Evolutionary conservation across 1,140 invertebrate species (phyloP), one percentile per base, ranked within the genome.

Genomic region (Drosophila tropicalis): DNA sequence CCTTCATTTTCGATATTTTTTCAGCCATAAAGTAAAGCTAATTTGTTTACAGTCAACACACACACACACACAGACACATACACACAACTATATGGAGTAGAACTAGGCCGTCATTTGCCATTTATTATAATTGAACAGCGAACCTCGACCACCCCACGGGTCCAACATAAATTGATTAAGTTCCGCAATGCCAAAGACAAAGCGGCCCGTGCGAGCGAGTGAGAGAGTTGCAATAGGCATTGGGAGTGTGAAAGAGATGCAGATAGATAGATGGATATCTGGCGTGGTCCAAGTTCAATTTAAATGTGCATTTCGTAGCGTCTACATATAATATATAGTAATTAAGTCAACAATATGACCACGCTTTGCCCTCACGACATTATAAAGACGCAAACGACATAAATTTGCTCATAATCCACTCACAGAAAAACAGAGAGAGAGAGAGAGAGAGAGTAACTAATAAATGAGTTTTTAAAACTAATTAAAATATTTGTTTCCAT

Each of bases 111-210:
- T n/a, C 64, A 62, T 51, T 29, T 70, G 75, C 64, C 70, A 82
- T 86, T 86, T 79, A 73, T 76, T 79, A 76, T 86, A 82, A 87
- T 86, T 74, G 69, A 69, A 73, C 68, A 36, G 40, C 74, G 47
- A 32, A 25, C 19, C 44, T 32, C 51, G 25, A 36, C 9, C 40
- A 64, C 63, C 58, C 76, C 41, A 67, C 81, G 47, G 55, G 22
- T 19, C 17, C 58, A 29, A 41, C 82, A 85, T 86, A 82, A 86
- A 81, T 81, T 86, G 79, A 81, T 86, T 81, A 85, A 73, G 55
- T 67, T 62, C 9, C 32, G 74, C 58, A 61, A 69, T 56, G 65
- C 25, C 56, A 51, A 41, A 25, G 39, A 25, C 72, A 19, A 41
- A 19, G 40, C 67, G 66, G 61, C 55, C 41, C 40, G 32, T 7